Conservation (phyloP, 2,888 invertebrate species). For the Lamellibrachia satsuma region DNA sequence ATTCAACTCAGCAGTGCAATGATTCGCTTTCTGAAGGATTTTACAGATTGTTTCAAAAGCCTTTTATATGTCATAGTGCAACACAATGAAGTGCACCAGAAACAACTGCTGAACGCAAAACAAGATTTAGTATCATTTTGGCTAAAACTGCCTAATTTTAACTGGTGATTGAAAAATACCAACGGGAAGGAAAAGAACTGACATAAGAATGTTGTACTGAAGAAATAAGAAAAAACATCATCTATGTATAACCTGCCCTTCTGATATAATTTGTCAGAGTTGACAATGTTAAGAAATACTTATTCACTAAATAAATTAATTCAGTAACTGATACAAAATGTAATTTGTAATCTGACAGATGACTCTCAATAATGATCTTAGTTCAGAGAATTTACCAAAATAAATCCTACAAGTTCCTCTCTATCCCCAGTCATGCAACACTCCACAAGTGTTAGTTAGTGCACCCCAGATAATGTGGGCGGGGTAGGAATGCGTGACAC, state of each 20-base stretch:
- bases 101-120: background rate
- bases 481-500: background rate
- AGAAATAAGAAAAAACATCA: background rate
- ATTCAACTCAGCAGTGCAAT: background rate
- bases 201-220: background rate
- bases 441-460: background rate
- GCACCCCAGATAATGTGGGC: background rate
- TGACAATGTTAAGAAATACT: background rate
- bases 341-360: background rate
- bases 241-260: too few species aligned
- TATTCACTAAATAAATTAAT: background rate
- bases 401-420: background rate
- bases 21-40: background rate
- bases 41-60: background rate
- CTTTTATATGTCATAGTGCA: background rate
- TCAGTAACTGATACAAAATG: background rate
- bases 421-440: background rate
- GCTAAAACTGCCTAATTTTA: background rate
- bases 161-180: background rate
- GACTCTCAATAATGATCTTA: background rate
- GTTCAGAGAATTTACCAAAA: background rate
- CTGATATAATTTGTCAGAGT: too few species aligned
- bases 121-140: background rate
- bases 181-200: background rate
- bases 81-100: background rate